Base-by-base conservation (phyloP, 2,113 vertebrate genomes). In the Nyctibius bracteatus region DNA sequence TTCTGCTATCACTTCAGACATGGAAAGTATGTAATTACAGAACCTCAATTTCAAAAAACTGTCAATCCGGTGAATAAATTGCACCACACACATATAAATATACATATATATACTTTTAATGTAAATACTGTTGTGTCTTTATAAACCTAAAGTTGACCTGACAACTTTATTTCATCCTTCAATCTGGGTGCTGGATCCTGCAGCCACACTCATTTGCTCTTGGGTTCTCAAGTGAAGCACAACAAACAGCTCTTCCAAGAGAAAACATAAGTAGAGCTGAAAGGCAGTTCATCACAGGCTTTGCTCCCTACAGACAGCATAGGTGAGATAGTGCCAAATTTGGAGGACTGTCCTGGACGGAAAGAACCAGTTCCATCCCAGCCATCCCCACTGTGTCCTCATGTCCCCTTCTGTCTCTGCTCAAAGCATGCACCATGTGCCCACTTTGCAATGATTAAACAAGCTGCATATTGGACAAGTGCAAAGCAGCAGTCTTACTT, bases 381-480 rank as follows among this genome's bases (percentile, higher is more conserved):
- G 46, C 9, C 21, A 79, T 13, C 10, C 15, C 7, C 11, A 17
- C 10, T 11, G 8, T 8, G 9, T 39, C 43, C 35, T 17, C 14
- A 0, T 7, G 14, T 21, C 13, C 68, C 19, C 11, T 65, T 46
- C 46, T 4, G 1, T 6, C 43, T 33, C 58, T 58, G 18, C 27
- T 68, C 37, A 23, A 55, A 62, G 78, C 0, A 0, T 41, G 41
- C 51, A 52, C 18, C 24, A 10, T 2, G 10, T 27, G 19, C n/a
- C 31, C 65, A 22, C 52, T 93, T 67, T 41, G 39, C 81, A 72
- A 77, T 10, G 14, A 63, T 44, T 27, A 87, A 84, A 87, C 30
- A 41, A 44, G 11, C 39, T 77, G 52, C 6, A 1, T 30, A 22
- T 9, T 54, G 16, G 28, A 24, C 49, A 8, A 37, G 5, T 2